Percentiles rank a stretch among this genome's conserved stretches.
Conservation (phyloP, 2,113 vertebrate species). For the Amblyornis subalaris region DNA sequence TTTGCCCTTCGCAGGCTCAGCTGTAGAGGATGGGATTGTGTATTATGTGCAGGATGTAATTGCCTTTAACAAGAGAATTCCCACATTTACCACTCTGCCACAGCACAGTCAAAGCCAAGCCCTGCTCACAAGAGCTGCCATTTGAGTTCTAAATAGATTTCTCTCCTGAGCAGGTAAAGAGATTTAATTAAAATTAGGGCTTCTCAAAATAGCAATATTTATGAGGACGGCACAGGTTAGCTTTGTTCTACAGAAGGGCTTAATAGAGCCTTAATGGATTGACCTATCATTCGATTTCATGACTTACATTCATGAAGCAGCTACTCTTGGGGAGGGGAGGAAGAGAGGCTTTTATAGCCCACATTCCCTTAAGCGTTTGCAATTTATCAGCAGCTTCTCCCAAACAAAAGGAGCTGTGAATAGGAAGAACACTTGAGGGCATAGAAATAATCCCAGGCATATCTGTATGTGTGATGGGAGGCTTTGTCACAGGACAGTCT, state of each 20-base stretch:
- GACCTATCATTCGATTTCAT: slow-evolving; percentile 87
- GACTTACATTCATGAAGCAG: slow-evolving; percentile 84
- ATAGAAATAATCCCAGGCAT: slow-evolving; percentile 73
- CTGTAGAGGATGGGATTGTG: slow-evolving; percentile 53
- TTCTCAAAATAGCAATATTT: slow-evolving; percentile 87
- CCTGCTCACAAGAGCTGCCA: slow-evolving; percentile 76
- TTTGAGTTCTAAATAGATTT: slow-evolving; percentile 85
- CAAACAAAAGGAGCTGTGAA: slow-evolving; percentile 92
- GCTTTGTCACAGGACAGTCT: slow-evolving; percentile 84
- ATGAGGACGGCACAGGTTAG: slow-evolving; percentile 86
- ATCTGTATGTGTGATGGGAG: slow-evolving; percentile 72
- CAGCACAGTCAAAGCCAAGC: slow-evolving; percentile 66
- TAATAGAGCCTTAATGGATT: slow-evolving; percentile 94
- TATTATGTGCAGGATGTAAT: slow-evolving; percentile 65
- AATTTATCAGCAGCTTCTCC: slow-evolving; percentile 88
- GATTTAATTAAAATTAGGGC: slow-evolving; percentile 95
- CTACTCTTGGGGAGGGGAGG: slow-evolving; percentile 77
- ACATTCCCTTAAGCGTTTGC: slow-evolving; percentile 94
- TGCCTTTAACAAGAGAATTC: slow-evolving; percentile 71
- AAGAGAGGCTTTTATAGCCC: slow-evolving; percentile 76
- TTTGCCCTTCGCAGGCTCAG: slow-evolving; percentile 68
- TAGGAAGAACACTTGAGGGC: slow-evolving; percentile 88
- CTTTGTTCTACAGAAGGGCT: slow-evolving; percentile 92
- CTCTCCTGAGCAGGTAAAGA: slow-evolving; percentile 85
- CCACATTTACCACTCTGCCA: slow-evolving; percentile 65